These are phyloP conservation scores for Eptesicus fuscus DNA, from an alignment of 2,113 vertebrate genomes.

Conservation along the genomic window DNA sequence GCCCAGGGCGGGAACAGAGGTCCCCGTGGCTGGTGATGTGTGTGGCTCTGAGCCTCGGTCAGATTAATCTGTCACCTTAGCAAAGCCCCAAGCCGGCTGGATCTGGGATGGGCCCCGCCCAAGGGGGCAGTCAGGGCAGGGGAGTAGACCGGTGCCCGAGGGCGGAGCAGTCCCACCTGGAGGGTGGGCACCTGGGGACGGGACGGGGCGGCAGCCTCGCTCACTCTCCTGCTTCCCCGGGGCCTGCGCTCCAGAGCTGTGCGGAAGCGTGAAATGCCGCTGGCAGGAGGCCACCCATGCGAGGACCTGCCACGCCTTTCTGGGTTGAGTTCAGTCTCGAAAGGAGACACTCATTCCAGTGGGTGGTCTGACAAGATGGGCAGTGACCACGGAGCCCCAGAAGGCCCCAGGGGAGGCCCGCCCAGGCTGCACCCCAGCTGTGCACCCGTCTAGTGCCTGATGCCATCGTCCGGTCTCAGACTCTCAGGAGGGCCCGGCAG, in stretches of 20 bases:
- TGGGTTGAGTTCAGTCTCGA: background rate
- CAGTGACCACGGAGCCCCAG: background rate
- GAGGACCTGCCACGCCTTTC: background rate
- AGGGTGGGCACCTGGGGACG: accelerated
- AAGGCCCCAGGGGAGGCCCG: background rate
- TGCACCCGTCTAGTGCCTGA: background rate
- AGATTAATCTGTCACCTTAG: background rate
- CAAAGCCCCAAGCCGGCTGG: accelerated
- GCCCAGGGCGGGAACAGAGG: background rate
- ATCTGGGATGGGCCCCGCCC: too few species aligned
- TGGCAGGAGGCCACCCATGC: accelerated
- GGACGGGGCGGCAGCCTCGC: background rate
- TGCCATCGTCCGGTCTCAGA: background rate
- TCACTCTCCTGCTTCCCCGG: background rate
- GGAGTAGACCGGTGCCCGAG: background rate
- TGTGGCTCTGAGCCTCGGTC: background rate
- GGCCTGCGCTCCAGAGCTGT: background rate
- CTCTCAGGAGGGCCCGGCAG: background rate
- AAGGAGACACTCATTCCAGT: background rate
- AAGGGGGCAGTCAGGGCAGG: background rate
- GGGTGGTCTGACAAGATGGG: background rate
- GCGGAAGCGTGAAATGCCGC: background rate
- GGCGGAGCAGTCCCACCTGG: accelerated
- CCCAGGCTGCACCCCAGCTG: accelerated
- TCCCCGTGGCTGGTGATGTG: accelerated